Evolutionary conservation across 2,888 invertebrate genomes (phyloP), one percentile per base, ranked within the genome.

Genomic region (Sinohyriopsis cumingii): DNA sequence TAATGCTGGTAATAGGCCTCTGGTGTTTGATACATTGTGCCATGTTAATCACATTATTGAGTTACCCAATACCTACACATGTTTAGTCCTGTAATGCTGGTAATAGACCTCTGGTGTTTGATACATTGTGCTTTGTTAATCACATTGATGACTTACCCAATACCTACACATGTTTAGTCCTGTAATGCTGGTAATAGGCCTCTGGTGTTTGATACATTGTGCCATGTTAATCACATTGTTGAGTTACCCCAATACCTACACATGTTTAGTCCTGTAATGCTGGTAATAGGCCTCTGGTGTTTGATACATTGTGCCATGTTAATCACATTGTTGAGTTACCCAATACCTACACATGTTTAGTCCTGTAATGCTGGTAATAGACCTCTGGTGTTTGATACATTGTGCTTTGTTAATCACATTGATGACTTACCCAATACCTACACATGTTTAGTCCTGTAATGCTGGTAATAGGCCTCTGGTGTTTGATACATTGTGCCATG

Each of bases 21-120:
- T 72, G 70, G 63, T 78, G 78, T 59, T 70, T 67, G 60, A 76
- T 75, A n/a, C n/a, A n/a, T n/a, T n/a, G n/a, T n/a, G n/a, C n/a
- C n/a, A n/a, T 7, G 33, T 33, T 33, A 33, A 15, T 3, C 45
- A 45, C 15, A 45, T 45, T 45, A 15, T 45, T 12, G 45, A 45
- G 45, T 45, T 15, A 45, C 45, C 45, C 45, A n/a, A 45, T 7
- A 64, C 55, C 25, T 65, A 76, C 78, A 71, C 71, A 70, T 71
- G 63, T 76, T 67, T 18, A 75, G 59, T 15, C 75, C 72, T 53
- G 73, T 24, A 55, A 76, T 68, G 25, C 65, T 59, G n/a, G 78
- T 78, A 5, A 78, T 73, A 22, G 69, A 55, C 45, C 66, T 68
- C 7, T 72, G 70, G 63, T 78, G 78, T 59, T 70, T 67, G 60